Conservation (phyloP, 2,113 vertebrate species). For the Pitta sordida region DNA sequence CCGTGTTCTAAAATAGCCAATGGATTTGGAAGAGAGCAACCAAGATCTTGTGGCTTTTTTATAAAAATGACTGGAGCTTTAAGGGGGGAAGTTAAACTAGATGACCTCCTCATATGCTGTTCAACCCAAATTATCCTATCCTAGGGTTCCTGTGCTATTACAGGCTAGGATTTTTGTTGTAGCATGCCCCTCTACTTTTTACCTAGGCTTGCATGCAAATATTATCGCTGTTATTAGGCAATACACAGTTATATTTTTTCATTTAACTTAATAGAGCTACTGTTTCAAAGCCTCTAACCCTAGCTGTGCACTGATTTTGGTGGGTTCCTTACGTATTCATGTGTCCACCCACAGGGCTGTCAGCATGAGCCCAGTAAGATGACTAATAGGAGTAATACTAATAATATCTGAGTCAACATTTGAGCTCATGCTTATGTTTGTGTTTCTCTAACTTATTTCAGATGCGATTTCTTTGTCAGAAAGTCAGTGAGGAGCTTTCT, state of each 20-base stretch:
- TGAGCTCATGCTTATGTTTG: background rate
- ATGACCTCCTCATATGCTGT: background rate
- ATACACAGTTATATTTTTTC: background rate
- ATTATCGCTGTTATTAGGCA: background rate
- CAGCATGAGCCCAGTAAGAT: background rate
- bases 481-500: background rate
- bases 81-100: background rate
- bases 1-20: background rate
- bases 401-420: conserved; percentile 11
- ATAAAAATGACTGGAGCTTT: background rate
- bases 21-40: background rate
- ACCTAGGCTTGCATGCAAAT: background rate
- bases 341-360: background rate
- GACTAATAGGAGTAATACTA: conserved; percentile 5
- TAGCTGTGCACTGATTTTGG: background rate
- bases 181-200: background rate
- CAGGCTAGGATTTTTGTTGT: background rate
- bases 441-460: background rate
- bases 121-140: background rate
- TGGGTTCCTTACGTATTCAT: background rate
- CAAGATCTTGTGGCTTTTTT: background rate
- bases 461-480: background rate
- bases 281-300: background rate
- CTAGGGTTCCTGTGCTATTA: background rate
- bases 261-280: background rate